Percentiles rank a stretch among this genome's conserved stretches.
These are phyloP conservation scores for Diarsia dahlii DNA, from an alignment of 2,888 invertebrate genomes.

Conservation along the genomic window DNA sequence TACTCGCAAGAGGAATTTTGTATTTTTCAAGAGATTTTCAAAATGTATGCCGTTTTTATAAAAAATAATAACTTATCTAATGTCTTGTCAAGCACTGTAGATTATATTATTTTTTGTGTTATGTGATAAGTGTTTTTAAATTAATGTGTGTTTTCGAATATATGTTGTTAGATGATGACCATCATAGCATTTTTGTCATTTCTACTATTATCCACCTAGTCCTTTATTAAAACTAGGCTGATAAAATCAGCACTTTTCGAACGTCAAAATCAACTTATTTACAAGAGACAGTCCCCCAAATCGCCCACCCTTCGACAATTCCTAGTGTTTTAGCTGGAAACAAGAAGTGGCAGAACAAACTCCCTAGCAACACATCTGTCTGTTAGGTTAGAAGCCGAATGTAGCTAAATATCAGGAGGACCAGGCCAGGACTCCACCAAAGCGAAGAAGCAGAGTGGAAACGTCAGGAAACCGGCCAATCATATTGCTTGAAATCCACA, in stretches of 20 bases:
- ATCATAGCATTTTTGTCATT: constrained; percentile 8
- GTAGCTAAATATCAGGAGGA: neutral
- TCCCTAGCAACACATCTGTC: too few relatives aligned
- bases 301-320: too few relatives aligned
- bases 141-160: constrained; percentile 27
- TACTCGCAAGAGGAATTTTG: neutral
- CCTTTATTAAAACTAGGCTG: too few relatives aligned
- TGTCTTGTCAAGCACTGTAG: neutral
- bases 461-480: neutral
- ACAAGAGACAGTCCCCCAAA: too few relatives aligned
- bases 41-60: neutral
- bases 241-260: too few relatives aligned
- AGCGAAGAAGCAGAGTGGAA: neutral
- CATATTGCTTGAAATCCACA: too few relatives aligned
- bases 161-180: constrained; percentile 7
- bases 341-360: too few relatives aligned
- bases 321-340: too few relatives aligned
- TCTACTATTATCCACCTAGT: neutral
- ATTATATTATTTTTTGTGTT: constrained; percentile 4
- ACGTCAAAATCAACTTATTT: too few relatives aligned
- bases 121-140: constrained; percentile 22
- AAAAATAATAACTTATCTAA: neutral
- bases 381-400: too few relatives aligned
- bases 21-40: neutral
- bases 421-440: neutral